A percentile compares a stretch with the other conserved stretches of the same genome.
These are phyloP conservation scores for Ceratina calcarata DNA, from an alignment of 1,140 invertebrate genomes.

Conservation along the genomic window DNA sequence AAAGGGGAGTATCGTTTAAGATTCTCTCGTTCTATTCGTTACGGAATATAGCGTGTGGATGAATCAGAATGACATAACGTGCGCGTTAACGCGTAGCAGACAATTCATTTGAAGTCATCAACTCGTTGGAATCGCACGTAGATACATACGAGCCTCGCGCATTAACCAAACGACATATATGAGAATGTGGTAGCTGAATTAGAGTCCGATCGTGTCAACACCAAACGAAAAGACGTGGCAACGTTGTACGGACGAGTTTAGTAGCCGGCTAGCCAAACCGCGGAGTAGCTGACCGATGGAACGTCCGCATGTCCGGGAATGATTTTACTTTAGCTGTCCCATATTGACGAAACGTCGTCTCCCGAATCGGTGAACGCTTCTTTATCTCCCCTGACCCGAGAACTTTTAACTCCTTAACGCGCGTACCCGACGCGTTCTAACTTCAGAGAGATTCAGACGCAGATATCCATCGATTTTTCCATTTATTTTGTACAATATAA, in stretches of 20 bases:
- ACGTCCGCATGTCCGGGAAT: conserved; percentile 62
- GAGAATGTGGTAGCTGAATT: conserved; percentile 57
- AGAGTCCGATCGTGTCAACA: conserved; percentile 64
- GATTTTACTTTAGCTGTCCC: conserved; percentile 58
- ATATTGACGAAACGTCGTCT: conserved; percentile 45
- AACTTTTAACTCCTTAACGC: not conserved
- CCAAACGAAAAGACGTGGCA: conserved; percentile 64
- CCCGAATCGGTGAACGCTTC: conserved; percentile 25
- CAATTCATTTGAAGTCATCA: conserved; percentile 13
- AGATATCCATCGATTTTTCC: no score
- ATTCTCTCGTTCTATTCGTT: not conserved
- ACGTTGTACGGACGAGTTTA: conserved; percentile 67
- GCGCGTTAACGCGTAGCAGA: conserved; percentile 10
- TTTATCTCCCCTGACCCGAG: not conserved
- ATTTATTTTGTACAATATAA: no score
- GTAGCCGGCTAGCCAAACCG: conserved; percentile 64
- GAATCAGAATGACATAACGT: not conserved
- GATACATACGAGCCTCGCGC: conserved; percentile 1
- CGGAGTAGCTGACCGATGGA: conserved; percentile 55
- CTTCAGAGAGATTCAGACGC: no score
- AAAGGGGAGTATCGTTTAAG: no score
- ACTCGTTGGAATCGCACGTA: conserved; percentile 19
- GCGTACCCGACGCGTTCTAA: no score
- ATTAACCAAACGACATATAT: conserved; percentile 35
- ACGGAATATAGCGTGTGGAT: not conserved